Percentiles rank a stretch among this genome's conserved stretches.
These are phyloP conservation scores for Petrocephalus schoutedeni DNA, from an alignment of 2,797 vertebrate species.

Conservation along the genomic window DNA sequence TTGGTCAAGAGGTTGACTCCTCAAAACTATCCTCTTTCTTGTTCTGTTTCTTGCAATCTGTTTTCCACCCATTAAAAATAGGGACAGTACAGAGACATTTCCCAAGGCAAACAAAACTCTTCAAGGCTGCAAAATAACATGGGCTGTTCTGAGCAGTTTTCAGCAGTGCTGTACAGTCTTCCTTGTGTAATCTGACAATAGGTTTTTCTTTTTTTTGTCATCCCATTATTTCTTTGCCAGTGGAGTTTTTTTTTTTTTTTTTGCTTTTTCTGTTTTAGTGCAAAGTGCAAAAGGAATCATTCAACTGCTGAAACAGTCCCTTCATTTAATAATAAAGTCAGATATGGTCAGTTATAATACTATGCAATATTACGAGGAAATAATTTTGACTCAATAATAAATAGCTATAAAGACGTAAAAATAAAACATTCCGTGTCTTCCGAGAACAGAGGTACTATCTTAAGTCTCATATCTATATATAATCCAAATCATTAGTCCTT, in stretches of 20 bases:
- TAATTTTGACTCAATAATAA: background rate
- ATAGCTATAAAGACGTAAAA: background rate
- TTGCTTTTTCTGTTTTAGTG: no score
- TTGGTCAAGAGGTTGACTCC: background rate
- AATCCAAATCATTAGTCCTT: background rate
- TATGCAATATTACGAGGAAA: background rate
- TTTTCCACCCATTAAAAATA: background rate
- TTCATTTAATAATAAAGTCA: background rate
- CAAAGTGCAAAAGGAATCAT: background rate
- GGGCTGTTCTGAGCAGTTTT: background rate
- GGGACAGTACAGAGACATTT: background rate
- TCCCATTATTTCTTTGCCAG: slow-evolving; percentile 1
- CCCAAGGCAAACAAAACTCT: background rate
- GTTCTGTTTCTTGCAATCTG: background rate
- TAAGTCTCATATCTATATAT: background rate
- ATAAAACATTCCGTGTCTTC: no score
- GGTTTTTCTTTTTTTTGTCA: background rate
- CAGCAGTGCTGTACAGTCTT: background rate
- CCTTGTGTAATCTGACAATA: background rate
- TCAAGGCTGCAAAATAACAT: background rate
- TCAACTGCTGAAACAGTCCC: background rate
- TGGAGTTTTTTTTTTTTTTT: background rate
- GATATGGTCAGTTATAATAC: background rate
- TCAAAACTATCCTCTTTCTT: background rate
- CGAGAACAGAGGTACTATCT: background rate